A percentile compares a stretch with the other conserved stretches of the same genome.
phyloP scores from a whole-genome alignment of 2,888 invertebrate species.

The Hyposoter dolosus region DNA sequence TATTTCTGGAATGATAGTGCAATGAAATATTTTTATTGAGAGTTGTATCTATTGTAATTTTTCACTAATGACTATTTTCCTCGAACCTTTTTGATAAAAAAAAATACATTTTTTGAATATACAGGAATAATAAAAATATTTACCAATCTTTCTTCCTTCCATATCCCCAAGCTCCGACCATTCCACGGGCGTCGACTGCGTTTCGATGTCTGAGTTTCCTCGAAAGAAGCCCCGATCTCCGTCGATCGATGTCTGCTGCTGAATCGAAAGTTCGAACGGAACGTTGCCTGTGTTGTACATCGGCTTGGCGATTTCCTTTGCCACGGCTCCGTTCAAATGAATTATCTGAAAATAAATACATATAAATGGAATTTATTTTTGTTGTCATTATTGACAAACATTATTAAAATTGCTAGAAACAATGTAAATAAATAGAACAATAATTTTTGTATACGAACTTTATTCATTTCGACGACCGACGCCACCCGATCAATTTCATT shows the following conservation, averaged over 20 bases:
- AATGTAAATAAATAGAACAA: neutral
- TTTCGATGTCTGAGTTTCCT: neutral
- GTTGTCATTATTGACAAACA: no score
- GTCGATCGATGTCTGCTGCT: neutral
- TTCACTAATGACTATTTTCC: no score
- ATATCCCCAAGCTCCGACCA: conserved; percentile 25
- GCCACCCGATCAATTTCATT: conserved; percentile 3
- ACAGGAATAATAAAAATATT: no score
- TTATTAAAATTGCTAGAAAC: no score
- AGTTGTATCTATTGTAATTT: no score
- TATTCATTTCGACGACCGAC: neutral
- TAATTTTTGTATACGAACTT: neutral
- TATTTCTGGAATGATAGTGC: conserved; percentile 16
- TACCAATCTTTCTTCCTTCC: neutral
- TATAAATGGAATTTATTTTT: no score
- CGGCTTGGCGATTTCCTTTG: conserved; percentile 8
- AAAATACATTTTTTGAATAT: conserved; percentile 8
- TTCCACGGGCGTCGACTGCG: neutral
- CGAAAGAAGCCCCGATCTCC: neutral
- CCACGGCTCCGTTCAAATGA: conserved; percentile 15
- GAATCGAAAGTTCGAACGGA: neutral
- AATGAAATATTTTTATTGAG: neutral
- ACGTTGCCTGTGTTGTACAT: conserved; percentile 2
- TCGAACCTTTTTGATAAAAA: neutral
- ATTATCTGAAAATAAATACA: neutral